Evolutionary conservation across 2,797 vertebrate species (phyloP), one percentile per base, ranked within the genome.

Genomic region (Propithecus deckenii): DNA sequence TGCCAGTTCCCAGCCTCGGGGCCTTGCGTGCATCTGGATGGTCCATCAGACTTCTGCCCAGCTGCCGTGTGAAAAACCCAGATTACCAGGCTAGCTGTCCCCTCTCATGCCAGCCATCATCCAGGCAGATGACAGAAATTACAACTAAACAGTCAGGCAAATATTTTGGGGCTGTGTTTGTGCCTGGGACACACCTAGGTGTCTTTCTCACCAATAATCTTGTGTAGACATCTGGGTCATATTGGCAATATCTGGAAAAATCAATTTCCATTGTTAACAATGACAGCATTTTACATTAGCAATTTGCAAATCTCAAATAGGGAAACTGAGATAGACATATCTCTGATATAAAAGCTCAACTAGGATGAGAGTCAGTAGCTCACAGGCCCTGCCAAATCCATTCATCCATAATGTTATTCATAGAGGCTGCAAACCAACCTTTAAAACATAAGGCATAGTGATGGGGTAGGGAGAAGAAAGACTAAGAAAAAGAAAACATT

Each of bases 401-500:
- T 69, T 89, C 67, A 95, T 48, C 25, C 23, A 65, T 17, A 78
- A 23, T 7, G 65, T 63, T 86, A 89, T 32, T 85, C 74, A 94
- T 32, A 63, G 57, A 79, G 67, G 57, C 92, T 41, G 55, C 14
- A 84, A 84, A 50, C 4, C 35, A 92, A 52, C 38, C 41, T 65
- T 91, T 87, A 90, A 95, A 94, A 90, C 85, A 87, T 35, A 15
- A 97, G 79, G 79, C 79, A 72, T 18, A 76, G 2, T n/a, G 67
- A 93, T 65, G 55, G 57, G 30, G 59, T 86, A 97, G 67, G 84
- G 4, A 7, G n/a, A 65, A 28, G 17, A 79, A 78, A 91, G 46
- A 46, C 30, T n/a, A 59, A 93, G 71, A 86, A 69, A 96, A 97
- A 71, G 20, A 78, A 95, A 95, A 75, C 41, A 78, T 52, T 80